Conservation (phyloP, 2,113 vertebrate genomes). For the Microtus ochrogaster region DNA sequence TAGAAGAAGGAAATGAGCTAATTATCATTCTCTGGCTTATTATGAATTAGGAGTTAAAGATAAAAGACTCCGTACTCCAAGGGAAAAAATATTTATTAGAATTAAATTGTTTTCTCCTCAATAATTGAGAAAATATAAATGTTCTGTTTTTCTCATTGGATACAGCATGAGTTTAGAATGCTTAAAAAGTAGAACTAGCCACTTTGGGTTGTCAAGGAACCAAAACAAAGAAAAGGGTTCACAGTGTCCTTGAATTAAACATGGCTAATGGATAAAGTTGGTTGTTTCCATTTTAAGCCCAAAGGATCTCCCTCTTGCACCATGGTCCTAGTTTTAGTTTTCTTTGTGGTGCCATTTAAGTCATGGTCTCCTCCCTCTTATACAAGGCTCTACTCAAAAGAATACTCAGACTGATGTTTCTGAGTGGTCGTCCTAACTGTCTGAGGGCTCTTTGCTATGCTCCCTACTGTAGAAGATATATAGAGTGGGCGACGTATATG, state of each 20-base stretch:
- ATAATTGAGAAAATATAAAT: conserved; percentile 16
- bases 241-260: background rate
- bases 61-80: conserved; percentile 20
- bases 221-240: background rate
- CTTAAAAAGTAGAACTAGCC: background rate
- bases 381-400: background rate
- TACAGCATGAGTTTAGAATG: background rate
- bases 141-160: conserved; percentile 10
- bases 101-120: conserved; percentile 45
- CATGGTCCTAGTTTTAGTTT: background rate
- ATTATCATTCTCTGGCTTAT: conserved; percentile 33
- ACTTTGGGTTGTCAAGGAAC: background rate
- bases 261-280: background rate
- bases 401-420: background rate
- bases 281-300: background rate
- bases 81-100: background rate
- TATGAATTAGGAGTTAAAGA: conserved; percentile 34
- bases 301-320: background rate
- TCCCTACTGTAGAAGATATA: background rate
- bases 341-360: background rate
- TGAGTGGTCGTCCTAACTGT: background rate
- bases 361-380: background rate
- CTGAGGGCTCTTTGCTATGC: background rate
- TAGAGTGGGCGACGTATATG: background rate
- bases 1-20: conserved; percentile 36